phyloP scores from a whole-genome alignment of 2,888 invertebrate species.

The Pyrgus malvae region DNA sequence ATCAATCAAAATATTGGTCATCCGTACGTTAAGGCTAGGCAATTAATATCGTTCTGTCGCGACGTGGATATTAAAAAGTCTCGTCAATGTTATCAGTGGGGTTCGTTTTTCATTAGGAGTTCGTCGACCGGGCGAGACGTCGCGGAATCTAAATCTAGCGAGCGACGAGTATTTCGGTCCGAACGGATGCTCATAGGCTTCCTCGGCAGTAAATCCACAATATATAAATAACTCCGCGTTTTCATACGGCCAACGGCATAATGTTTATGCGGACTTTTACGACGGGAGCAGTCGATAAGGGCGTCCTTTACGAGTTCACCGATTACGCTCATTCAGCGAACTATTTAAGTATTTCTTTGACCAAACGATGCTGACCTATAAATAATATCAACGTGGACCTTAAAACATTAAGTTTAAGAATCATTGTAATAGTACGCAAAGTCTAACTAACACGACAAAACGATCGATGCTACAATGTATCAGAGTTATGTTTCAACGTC shows the following conservation, averaged over 20 bases:
- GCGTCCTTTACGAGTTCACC: conserved; percentile 51
- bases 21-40: conserved; percentile 11
- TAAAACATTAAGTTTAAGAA: conserved; percentile 4
- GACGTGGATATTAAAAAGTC: conserved; percentile 30
- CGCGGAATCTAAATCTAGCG: conserved; percentile 78
- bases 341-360: no score
- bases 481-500: conserved; percentile 42
- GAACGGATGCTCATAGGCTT: conserved; percentile 68
- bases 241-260: conserved; percentile 51
- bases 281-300: conserved; percentile 53
- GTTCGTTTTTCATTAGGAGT: conserved; percentile 51
- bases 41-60: conserved; percentile 26
- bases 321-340: conserved; percentile 53
- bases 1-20: conserved; percentile 29
- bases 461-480: conserved; percentile 40
- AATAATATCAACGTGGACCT: conserved; percentile 27
- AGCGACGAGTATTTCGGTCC: conserved; percentile 69
- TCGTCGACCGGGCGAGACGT: conserved; percentile 75
- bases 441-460: conserved; percentile 33
- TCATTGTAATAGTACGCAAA: conserved; percentile 17
- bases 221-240: conserved; percentile 62
- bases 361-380: conserved; percentile 33
- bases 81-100: conserved; percentile 50
- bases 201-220: conserved; percentile 68
- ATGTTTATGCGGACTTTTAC: conserved; percentile 58